Evolutionary conservation across 2,888 invertebrate species (phyloP).

Genomic region (Cheilosia pagana): DNA sequence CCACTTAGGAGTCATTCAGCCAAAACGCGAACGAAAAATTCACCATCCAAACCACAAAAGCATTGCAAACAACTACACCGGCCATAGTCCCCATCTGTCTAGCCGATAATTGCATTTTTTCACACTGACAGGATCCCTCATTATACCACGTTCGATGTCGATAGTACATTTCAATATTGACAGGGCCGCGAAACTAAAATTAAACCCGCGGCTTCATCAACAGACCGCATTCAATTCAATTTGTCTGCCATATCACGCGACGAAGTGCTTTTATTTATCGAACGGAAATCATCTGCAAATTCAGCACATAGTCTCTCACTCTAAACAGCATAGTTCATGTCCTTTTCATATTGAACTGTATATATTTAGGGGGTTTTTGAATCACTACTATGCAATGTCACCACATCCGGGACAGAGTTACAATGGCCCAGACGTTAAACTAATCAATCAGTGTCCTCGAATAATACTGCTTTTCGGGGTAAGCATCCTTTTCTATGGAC

Average conservation of each 20-base stretch:
- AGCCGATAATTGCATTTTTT: no score
- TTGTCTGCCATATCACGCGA: conserved; percentile 1
- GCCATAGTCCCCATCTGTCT: neutral
- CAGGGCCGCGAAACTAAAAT: no score
- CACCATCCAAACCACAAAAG: neutral
- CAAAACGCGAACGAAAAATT: neutral
- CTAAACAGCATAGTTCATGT: conserved; percentile 12
- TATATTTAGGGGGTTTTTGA: conserved; percentile 30
- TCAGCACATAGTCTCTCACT: neutral
- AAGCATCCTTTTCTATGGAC: neutral
- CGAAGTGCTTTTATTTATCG: conserved; percentile 21
- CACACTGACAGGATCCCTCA: no score
- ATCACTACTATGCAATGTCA: conserved; percentile 34
- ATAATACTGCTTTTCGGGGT: conserved; percentile 29
- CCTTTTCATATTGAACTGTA: conserved; percentile 21
- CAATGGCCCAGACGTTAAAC: conserved; percentile 35
- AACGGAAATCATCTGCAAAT: conserved; percentile 33
- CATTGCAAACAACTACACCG: no score
- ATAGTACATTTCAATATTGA: no score
- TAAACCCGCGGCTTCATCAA: neutral
- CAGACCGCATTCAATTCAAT: conserved; percentile 53
- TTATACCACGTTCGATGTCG: no score
- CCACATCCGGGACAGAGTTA: conserved; percentile 37
- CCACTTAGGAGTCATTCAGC: neutral
- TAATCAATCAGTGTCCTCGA: conserved; percentile 59